Conservation (phyloP, 2,888 invertebrate species). For the Charanyca ferruginea region DNA sequence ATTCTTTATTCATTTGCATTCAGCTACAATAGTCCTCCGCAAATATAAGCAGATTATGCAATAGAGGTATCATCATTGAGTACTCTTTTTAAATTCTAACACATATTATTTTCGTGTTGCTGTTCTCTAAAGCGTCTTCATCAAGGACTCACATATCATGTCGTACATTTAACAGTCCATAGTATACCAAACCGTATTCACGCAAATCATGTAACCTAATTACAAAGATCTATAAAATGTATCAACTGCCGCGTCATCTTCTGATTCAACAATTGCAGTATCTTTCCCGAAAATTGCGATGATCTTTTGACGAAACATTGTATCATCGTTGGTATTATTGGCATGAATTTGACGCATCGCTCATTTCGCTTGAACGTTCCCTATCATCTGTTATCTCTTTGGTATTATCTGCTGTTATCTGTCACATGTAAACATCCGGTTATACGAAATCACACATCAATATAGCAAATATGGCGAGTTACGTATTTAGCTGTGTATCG, state of each 20-base stretch:
- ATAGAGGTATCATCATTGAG: neutral
- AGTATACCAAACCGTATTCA: neutral
- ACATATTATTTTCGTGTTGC: conserved; percentile 3
- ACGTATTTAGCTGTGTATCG: conserved; percentile 69
- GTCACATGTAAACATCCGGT: conserved; percentile 72
- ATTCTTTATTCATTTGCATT: neutral
- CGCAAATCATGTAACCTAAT: neutral
- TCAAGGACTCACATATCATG: neutral
- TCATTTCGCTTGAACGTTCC: conserved; percentile 34
- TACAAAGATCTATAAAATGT: conserved; percentile 6
- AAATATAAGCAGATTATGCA: too few species aligned
- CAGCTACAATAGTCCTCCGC: neutral
- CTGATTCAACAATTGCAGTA: conserved; percentile 19
- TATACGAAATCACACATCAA: conserved; percentile 68
- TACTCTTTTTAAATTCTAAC: neutral
- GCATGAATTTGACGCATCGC: conserved; percentile 11
- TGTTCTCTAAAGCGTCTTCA: neutral
- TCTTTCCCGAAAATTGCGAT: conserved; percentile 14
- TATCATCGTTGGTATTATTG: conserved; percentile 22
- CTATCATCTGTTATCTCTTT: conserved; percentile 36
- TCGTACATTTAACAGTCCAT: neutral
- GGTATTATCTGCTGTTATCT: conserved; percentile 63
- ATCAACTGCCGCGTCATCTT: conserved; percentile 9
- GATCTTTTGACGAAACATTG: conserved; percentile 10
- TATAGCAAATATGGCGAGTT: conserved; percentile 62